A percentile compares a stretch with the other conserved stretches of the same genome.
phyloP scores from a whole-genome alignment of 2,888 invertebrate genomes.

The Euclidia mi region DNA sequence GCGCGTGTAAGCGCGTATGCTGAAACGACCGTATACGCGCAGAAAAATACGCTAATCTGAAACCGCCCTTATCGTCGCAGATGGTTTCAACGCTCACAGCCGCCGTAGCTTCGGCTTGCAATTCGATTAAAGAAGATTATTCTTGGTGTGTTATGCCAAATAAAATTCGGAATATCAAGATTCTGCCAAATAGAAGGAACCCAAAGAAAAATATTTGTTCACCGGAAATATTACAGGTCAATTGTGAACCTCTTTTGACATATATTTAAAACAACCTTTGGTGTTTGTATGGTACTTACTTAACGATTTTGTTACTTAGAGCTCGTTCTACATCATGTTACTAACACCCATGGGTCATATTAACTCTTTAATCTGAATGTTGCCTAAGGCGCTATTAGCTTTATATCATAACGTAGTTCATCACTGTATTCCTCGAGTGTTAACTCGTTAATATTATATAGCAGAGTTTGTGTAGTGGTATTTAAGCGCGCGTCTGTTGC shows the following conservation, averaged over 20 bases:
- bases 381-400: constrained; percentile 42
- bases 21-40: no score
- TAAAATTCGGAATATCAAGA: no score
- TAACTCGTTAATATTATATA: constrained; percentile 33
- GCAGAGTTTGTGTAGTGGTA: constrained; percentile 31
- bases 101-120: no score
- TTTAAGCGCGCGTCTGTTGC: constrained; percentile 17
- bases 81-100: no score
- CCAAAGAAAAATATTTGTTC: constrained; percentile 50
- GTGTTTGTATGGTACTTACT: constrained; percentile 30
- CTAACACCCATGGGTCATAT: constrained; percentile 43
- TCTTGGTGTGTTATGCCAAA: no score
- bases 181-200: no score
- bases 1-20: no score
- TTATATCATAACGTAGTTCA: constrained; percentile 45
- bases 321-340: constrained; percentile 33
- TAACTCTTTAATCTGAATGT: constrained; percentile 49
- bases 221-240: constrained; percentile 39
- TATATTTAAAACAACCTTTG: constrained; percentile 37
- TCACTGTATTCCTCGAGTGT: constrained; percentile 37
- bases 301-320: constrained; percentile 46
- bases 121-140: no score
- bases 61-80: no score
- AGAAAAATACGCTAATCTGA: no score
- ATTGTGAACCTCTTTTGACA: constrained; percentile 40